Evolutionary conservation across 1,140 invertebrate genomes (phyloP).

Genomic region (Diabrotica virgifera): DNA sequence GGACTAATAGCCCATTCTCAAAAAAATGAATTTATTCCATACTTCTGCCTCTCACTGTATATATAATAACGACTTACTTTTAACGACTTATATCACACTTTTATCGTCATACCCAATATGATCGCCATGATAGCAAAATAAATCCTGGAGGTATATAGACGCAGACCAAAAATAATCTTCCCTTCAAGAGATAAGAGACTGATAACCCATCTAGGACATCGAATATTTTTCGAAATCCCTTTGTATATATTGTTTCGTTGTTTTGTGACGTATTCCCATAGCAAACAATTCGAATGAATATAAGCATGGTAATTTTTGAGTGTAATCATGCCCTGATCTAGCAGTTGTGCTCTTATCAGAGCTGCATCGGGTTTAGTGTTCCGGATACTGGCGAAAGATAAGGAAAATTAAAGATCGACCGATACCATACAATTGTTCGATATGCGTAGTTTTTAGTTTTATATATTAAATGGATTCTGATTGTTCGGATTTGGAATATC

Average conservation of each 20-base stretch:
- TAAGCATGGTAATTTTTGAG: constrained; percentile 2
- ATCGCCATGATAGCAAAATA: no score
- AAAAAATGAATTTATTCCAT: no score
- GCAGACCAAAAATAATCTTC: no score
- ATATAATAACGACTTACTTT: no score
- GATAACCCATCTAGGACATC: neutral
- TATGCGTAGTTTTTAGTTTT: constrained; percentile 8
- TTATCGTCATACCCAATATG: no score
- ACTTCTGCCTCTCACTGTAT: no score
- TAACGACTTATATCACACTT: no score
- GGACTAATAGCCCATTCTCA: no score
- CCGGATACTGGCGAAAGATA: constrained; percentile 30
- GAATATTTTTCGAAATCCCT: constrained; percentile 3
- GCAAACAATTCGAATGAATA: neutral
- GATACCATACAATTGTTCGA: constrained; percentile 31
- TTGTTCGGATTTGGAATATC: neutral
- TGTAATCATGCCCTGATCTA: neutral
- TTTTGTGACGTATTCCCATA: neutral
- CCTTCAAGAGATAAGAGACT: no score
- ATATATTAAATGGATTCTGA: neutral
- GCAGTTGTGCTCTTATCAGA: constrained; percentile 17
- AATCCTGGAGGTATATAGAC: no score
- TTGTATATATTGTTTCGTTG: neutral
- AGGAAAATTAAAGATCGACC: constrained; percentile 33
- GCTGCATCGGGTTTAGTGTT: constrained; percentile 29